Base-by-base conservation (phyloP, 2,113 vertebrate genomes). In the Chrysochloris asiatica region DNA sequence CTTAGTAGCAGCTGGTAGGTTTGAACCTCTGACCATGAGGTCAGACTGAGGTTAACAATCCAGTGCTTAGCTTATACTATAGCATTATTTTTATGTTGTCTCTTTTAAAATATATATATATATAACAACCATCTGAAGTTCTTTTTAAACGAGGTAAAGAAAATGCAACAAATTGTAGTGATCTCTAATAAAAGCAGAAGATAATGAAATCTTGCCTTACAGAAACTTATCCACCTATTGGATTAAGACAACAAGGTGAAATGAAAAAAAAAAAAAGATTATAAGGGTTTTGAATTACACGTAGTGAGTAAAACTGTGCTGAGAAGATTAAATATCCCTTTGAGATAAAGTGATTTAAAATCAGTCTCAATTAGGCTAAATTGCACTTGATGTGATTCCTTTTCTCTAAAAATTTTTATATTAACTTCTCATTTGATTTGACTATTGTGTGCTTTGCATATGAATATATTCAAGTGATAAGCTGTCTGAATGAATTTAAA, bases 401-500 rank as follows among this genome's bases (percentile, higher is more conserved):
- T 94, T 95, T 95, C 75, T 88, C 67, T 78, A 50, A 95, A 93
- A 90, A 43, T 95, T 91, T 79, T 84, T 63, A 50, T 86, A 87
- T 77, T 63, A 95, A 93, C 69, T 95, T 95, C 45, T 89, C 2
- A 52, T 95, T 93, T 96, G 86, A 97, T 82, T 85, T 90, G 95
- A 95, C 89, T 92, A 83, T 12, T 65, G 21, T 91, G 72, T 95
- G 82, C 52, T 96, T 95, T 96, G 89, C 96, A 96, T 97, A 93
- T 77, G 65, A 96, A 96, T 97, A 69, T 73, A 89, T 94, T 96
- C 6, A 45, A 73, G 65, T 88, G 75, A 95, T 84, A 81, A 97
- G 63, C 93, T 97, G 90, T 90, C 95, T 95, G 85, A 78, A 94
- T 96, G 93, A 85, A 97, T 96, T 96, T 97, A 96, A 93, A 93